A percentile compares a stretch with the other conserved stretches of the same genome.
Evolutionary conservation across 2,113 vertebrate genomes (phyloP).

Genomic region (Rhagologus leucostigma): DNA sequence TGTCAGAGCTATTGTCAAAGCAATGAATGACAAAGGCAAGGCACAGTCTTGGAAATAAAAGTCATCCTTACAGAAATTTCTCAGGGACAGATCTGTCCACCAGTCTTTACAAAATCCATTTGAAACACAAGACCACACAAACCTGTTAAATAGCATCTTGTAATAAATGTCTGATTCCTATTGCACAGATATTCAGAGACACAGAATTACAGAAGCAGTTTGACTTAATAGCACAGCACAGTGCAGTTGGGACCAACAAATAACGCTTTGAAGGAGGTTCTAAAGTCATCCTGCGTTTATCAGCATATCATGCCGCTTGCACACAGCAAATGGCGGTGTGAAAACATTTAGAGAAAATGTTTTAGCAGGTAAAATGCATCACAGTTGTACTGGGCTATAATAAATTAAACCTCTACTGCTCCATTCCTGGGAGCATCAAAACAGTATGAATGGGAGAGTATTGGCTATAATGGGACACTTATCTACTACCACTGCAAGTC

Average conservation of each 20-base stretch:
- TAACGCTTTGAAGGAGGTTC: not conserved
- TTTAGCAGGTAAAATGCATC: not conserved
- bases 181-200: not conserved
- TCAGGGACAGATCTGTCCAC: not conserved
- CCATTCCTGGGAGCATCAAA: not conserved
- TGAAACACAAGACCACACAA: not conserved
- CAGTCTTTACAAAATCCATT: not conserved
- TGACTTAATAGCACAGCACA: not conserved
- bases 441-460: not conserved
- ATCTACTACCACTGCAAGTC: not conserved
- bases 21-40: not conserved
- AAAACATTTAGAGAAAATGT: not conserved
- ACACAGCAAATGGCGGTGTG: not conserved
- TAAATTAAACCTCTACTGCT: not conserved
- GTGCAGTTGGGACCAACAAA: not conserved
- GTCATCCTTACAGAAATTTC: not conserved
- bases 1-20: constrained; percentile 7
- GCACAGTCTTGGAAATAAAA: constrained; percentile 3
- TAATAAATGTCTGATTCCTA: not conserved
- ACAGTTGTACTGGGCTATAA: not conserved
- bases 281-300: not conserved
- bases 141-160: not conserved
- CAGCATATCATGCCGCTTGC: not conserved
- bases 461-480: not conserved
- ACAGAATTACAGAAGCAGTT: accelerated